Percentiles rank a stretch among this genome's conserved stretches.
Evolutionary conservation across 1,140 invertebrate genomes (phyloP).

Genomic region (Drosophila leontia): DNA sequence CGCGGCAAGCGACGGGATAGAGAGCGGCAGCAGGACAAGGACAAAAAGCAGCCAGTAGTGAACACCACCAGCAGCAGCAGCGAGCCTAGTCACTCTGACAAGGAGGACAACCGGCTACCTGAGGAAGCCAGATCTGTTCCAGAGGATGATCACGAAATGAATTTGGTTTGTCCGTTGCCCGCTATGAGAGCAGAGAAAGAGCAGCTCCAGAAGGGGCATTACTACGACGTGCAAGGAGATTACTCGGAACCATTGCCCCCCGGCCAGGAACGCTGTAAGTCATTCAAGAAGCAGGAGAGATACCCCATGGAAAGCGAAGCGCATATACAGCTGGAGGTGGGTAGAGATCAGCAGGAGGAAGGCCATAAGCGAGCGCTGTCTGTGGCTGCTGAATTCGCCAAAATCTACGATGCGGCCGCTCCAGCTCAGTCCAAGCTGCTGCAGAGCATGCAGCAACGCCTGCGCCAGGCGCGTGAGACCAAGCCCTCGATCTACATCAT

Average conservation of each 20-base stretch:
- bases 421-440: conserved; percentile 52
- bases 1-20: conserved; percentile 38
- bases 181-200: conserved; percentile 12
- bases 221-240: conserved; percentile 19
- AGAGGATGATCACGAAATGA: not conserved
- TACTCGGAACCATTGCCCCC: not conserved
- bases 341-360: not conserved
- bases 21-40: conserved; percentile 30
- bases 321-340: not conserved
- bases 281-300: too few relatives aligned
- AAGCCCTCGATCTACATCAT: conserved; percentile 80
- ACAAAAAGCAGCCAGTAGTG: conserved; percentile 5
- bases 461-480: conserved; percentile 68
- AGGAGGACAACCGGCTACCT: conserved; percentile 7
- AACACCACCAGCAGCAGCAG: conserved; percentile 18
- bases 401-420: conserved; percentile 62
- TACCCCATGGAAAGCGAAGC: too few relatives aligned
- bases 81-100: conserved; percentile 19
- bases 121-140: not conserved
- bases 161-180: too few relatives aligned
- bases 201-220: conserved; percentile 5
- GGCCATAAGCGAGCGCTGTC: not conserved
- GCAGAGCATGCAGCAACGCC: conserved; percentile 62
- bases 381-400: conserved; percentile 50
- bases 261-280: not conserved